Evolutionary conservation across 1,140 invertebrate species (phyloP), one percentile per base, ranked within the genome.

Genomic region (Rhysida immarginata): DNA sequence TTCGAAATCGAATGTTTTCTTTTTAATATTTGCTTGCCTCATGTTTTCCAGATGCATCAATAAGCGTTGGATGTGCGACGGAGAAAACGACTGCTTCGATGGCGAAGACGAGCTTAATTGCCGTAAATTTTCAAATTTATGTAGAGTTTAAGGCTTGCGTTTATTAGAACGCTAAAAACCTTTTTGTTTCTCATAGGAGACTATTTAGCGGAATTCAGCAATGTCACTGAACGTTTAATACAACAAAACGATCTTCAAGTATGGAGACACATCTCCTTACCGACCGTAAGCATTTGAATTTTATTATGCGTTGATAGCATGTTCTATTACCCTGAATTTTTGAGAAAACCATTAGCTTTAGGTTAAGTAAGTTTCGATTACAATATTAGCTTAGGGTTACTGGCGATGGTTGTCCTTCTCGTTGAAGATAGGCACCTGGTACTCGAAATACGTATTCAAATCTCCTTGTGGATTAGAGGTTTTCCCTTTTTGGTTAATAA

Each of bases 1-100:
- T 16, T 35, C 16, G 29, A 5, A 8, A 8, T 35, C 29, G 5
- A 35, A 35, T 35, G 16, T 8, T 35, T 35, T 35, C 5, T 35
- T 35, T 35, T 8, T 35, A 8, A n/a, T 35, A 35, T 35, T 35
- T 35, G 16, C 16, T 35, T 35, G 16, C 16, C 16, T 35, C 5
- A 8, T 35, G 5, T 8, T 35, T 35, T 35, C 5, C 29, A 35
- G 29, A 16, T 35, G 29, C 16, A 35, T 35, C 16, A 5, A 35
- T 35, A 5, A 16, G 16, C 5, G 16, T 8, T 35, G 29, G 29
- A 16, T 35, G 5, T 35, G 29, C 16, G 29, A 35, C 54, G 58
- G 26, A 16, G 26, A 21, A 26, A 26, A 18, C 45, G 27, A 46
- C 23, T 62, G 60, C 18, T 16, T 16, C 16, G 29, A 35, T 35